phyloP scores from a whole-genome alignment of 2,888 invertebrate genomes.

The Melinaea menophilus region DNA sequence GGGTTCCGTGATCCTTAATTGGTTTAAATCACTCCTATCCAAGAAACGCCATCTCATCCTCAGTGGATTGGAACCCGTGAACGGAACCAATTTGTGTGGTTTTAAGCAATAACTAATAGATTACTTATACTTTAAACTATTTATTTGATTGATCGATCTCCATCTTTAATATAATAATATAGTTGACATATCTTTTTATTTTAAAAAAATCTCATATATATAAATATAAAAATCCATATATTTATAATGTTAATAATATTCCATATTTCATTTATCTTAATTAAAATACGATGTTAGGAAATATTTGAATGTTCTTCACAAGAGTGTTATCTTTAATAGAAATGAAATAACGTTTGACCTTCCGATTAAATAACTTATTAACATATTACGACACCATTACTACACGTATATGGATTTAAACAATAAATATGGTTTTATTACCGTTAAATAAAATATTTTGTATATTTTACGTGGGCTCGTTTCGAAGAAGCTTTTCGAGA shows the following conservation, averaged over 20 bases:
- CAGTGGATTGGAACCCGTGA: conserved; percentile 65
- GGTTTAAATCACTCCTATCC: conserved; percentile 57
- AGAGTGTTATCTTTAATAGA: conserved; percentile 11
- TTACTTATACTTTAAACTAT: background rate
- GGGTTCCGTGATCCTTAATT: conserved; percentile 69
- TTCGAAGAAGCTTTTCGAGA: too few species aligned
- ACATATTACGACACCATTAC: conserved; percentile 13
- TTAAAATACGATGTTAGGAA: conserved; percentile 16
- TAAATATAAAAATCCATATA: background rate
- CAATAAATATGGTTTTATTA: conserved; percentile 2
- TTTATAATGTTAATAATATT: background rate
- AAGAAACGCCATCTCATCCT: conserved; percentile 64
- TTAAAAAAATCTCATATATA: too few species aligned
- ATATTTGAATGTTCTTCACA: conserved; percentile 8
- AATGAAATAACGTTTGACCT: conserved; percentile 18
- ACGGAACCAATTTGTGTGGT: conserved; percentile 58
- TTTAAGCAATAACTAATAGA: conserved; percentile 1
- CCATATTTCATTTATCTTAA: background rate
- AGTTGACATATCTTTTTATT: too few species aligned
- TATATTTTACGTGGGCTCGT: too few species aligned
- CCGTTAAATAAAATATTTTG: too few species aligned
- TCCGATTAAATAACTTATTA: conserved; percentile 16
- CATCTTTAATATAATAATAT: too few species aligned
- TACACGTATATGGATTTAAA: background rate
- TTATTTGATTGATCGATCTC: too few species aligned